Evolutionary conservation across 2,888 invertebrate genomes (phyloP).

Genomic region (Chymomyza caudatula): DNA sequence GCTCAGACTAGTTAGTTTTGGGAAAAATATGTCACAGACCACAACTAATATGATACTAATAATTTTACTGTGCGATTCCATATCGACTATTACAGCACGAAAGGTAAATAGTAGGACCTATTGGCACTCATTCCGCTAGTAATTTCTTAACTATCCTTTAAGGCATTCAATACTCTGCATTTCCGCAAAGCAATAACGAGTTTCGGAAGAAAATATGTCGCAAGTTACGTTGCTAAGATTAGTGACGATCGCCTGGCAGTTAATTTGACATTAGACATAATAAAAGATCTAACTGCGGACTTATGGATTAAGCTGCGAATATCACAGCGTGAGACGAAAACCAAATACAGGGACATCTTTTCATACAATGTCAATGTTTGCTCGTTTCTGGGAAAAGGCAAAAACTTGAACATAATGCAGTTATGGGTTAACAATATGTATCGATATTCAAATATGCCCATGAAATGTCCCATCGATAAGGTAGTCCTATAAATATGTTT

Average conservation of each 20-base stretch:
- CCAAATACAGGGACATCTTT: slow-evolving; percentile 25
- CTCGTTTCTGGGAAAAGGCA: slow-evolving; percentile 25
- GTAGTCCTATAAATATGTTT: slow-evolving; percentile 7
- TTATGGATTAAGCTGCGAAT: slow-evolving; percentile 31
- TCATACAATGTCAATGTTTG: slow-evolving; percentile 44
- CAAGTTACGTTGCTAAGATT: slow-evolving; percentile 22
- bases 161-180: slow-evolving; percentile 28
- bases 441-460: slow-evolving; percentile 34
- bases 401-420: slow-evolving; percentile 22
- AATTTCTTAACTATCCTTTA: not conserved
- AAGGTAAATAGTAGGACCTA: not conserved
- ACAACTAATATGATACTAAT: not conserved
- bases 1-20: not conserved
- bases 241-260: slow-evolving; percentile 27
- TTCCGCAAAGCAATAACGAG: slow-evolving; percentile 28
- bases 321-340: slow-evolving; percentile 21
- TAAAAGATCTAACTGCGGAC: slow-evolving; percentile 25
- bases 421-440: slow-evolving; percentile 35
- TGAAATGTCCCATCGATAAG: slow-evolving; percentile 22
- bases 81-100: not conserved
- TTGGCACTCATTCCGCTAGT: no score
- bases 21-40: not conserved
- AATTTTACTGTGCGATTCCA: not conserved
- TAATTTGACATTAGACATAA: slow-evolving; percentile 36
- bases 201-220: slow-evolving; percentile 30